A percentile compares a stretch with the other conserved stretches of the same genome.
phyloP scores from a whole-genome alignment of 2,888 invertebrate genomes.

The Lacanobia oleracea region DNA sequence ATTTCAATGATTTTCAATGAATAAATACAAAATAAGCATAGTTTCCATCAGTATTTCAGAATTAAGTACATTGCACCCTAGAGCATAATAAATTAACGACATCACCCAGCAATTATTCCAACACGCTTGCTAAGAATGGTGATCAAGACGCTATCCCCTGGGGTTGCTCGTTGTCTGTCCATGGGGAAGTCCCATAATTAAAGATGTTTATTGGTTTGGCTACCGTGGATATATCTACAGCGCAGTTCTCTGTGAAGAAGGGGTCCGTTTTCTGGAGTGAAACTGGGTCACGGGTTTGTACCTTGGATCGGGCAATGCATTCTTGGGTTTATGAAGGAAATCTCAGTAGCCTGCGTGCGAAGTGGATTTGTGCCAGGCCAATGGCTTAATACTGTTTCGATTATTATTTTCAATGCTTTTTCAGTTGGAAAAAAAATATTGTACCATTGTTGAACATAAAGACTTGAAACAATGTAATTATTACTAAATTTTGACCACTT shows the following conservation, averaged over 20 bases:
- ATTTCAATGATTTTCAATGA: too few relatives aligned
- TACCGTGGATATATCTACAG: constrained; percentile 7
- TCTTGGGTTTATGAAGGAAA: not conserved
- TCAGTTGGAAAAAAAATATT: too few relatives aligned
- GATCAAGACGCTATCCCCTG: constrained; percentile 20
- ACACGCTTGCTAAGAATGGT: constrained; percentile 16
- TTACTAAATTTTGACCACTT: not conserved
- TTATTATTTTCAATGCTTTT: too few relatives aligned
- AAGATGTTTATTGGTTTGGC: constrained; percentile 27
- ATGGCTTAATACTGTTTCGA: too few relatives aligned
- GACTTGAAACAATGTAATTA: too few relatives aligned
- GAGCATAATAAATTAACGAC: constrained; percentile 12
- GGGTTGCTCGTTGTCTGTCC: constrained; percentile 33
- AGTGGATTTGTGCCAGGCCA: too few relatives aligned
- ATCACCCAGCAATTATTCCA: constrained; percentile 24
- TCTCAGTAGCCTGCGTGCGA: not conserved
- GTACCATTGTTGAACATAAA: too few relatives aligned
- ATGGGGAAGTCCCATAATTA: constrained; percentile 33
- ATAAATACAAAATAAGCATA: not conserved
- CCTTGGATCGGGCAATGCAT: too few relatives aligned
- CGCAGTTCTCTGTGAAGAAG: not conserved
- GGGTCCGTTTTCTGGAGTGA: not conserved
- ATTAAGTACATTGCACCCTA: not conserved
- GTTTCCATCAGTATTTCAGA: not conserved
- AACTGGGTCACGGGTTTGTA: not conserved